phyloP scores from a whole-genome alignment of 2,888 invertebrate genomes.

The Tipula confusa region DNA sequence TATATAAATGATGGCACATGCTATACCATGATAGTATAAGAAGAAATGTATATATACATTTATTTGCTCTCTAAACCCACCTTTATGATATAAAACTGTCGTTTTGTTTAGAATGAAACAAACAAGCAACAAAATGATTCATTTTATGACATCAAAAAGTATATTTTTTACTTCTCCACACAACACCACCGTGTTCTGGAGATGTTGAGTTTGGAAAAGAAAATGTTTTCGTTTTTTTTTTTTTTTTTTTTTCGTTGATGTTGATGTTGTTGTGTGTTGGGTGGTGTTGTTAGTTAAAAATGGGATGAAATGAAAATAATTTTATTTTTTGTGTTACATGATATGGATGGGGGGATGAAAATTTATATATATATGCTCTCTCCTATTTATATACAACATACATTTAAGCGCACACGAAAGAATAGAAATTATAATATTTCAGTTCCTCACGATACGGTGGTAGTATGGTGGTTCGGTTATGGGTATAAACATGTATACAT shows the following conservation, averaged over 20 bases:
- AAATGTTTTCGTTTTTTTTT: too few relatives aligned
- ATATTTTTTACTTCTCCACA: constrained; percentile 27
- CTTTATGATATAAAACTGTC: constrained; percentile 25
- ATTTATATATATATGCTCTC: background rate
- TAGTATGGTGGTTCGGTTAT: background rate
- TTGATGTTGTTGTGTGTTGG: too few relatives aligned
- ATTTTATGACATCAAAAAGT: constrained; percentile 30
- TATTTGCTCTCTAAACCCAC: constrained; percentile 25
- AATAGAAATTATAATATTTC: constrained; percentile 26
- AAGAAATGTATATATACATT: background rate
- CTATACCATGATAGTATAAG: background rate
- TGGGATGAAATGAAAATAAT: constrained; percentile 25
- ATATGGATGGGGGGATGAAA: background rate
- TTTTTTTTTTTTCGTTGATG: too few relatives aligned
- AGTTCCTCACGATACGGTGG: background rate
- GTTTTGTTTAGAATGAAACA: constrained; percentile 27
- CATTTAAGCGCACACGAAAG: constrained; percentile 3
- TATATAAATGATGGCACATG: constrained; percentile 8
- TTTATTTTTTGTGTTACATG: constrained; percentile 15
- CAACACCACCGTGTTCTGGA: background rate
- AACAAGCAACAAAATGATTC: constrained; percentile 30
- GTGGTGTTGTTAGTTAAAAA: constrained; percentile 27
- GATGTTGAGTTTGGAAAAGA: background rate
- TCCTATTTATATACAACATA: background rate
- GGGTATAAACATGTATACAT: background rate